These are phyloP conservation scores for Ectropis grisescens DNA, from an alignment of 1,140 invertebrate genomes.

Conservation along the genomic window DNA sequence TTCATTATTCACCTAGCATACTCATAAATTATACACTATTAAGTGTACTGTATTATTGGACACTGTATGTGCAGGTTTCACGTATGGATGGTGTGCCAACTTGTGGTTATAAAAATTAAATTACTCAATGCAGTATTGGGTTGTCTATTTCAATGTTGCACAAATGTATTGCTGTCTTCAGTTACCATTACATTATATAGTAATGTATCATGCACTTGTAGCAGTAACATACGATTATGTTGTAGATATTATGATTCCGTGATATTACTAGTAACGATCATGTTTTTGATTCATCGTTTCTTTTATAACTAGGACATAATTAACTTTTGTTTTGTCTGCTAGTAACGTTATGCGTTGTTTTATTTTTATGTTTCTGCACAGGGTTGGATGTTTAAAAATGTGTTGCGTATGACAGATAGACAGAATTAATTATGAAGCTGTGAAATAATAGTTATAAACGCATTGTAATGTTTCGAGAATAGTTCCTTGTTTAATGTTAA, in stretches of 20 bases:
- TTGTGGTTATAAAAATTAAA: too few species aligned
- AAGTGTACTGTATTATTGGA: too few species aligned
- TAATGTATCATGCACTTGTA: conserved; percentile 19
- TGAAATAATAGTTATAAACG: too few species aligned
- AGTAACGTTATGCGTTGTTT: not conserved
- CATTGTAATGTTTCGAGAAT: too few species aligned
- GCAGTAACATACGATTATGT: not conserved
- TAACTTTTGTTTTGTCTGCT: not conserved
- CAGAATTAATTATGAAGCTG: too few species aligned
- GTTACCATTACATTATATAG: conserved; percentile 35
- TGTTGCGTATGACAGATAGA: too few species aligned
- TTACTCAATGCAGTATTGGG: conserved; percentile 2
- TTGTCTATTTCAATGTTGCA: conserved; percentile 13
- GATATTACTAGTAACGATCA: conserved; percentile 38
- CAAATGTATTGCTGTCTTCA: conserved; percentile 21
- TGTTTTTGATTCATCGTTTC: conserved; percentile 16
- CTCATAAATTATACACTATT: too few species aligned
- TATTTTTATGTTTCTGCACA: not conserved
- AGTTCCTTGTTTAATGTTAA: conserved; percentile 24
- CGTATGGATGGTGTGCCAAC: too few species aligned
- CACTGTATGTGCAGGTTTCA: too few species aligned
- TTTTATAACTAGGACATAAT: not conserved
- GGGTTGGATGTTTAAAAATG: not conserved
- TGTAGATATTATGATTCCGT: conserved; percentile 16
- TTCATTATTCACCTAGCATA: too few species aligned